Evolutionary conservation across 35 echinoderm and acorn worm species (phyloP), one percentile per base, ranked within the genome.

Genomic region (Ophiothrix spiculata): DNA sequence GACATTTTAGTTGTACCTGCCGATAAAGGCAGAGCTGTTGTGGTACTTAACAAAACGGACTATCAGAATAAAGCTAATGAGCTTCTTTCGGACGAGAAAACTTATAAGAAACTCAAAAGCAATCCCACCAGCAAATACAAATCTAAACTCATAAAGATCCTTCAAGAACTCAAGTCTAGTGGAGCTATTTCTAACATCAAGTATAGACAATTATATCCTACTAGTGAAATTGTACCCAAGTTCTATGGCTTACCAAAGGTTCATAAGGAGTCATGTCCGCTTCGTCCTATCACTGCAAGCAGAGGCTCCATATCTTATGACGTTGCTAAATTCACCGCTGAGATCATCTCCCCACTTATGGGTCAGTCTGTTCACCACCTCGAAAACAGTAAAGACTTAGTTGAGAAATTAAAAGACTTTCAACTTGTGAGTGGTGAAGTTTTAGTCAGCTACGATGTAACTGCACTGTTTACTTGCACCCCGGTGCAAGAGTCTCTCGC

Each of bases 21-120:
- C 29, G 84, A 86, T 34, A 86, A 86, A 37, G 84, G 84, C 36
- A 86, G 84, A 39, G 84, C 84, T 0, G 40, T 42, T 35, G 84
- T 86, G 15, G 15, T 86, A 6, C 34, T 86, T 2, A 76, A 86
- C 29, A 76, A 23, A 2, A 34, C 1, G 31, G 84, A 86, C 84
- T 86, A 76, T 38, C 39, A 76, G 41, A 38, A 39, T 8, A 77
- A 85, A 37, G 60, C 38, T 39, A 74, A 11, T 56, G 75, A 12
- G 36, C 13, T 83, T 21, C 45, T 83, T 39, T 29, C 17, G 4
- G 84, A 86, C 34, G 21, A 33, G 34, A 76, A 75, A 36, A 86
- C 84, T 77, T 86, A 86, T 41, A 86, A 38, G 35, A 86, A 74
- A 77, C 32, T 86, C 56, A 86, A 86, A 19, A 33, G 32, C 21